phyloP scores from a whole-genome alignment of 1,140 invertebrate species.

The Zaprionus gabonicus region DNA sequence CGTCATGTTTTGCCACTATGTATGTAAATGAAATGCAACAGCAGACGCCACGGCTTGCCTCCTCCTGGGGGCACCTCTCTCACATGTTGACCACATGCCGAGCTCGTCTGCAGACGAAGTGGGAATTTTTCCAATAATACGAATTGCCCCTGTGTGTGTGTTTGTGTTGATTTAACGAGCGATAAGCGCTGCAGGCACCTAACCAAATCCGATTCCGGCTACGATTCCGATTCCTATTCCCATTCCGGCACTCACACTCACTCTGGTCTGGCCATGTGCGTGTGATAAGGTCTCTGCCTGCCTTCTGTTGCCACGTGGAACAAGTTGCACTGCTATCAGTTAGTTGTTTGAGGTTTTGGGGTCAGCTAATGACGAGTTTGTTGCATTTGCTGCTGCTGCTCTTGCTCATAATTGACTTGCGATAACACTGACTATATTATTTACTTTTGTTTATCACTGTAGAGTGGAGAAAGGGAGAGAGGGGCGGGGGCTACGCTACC shows the following conservation, averaged over 20 bases:
- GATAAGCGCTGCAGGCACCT: conserved; percentile 42
- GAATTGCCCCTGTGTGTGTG: conserved; percentile 28
- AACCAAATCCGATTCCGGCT: conserved; percentile 39
- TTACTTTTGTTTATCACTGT: conserved; percentile 56
- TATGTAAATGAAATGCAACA: conserved; percentile 60
- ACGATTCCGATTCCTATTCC: conserved; percentile 20
- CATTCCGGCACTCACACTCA: background rate
- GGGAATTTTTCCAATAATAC: conserved; percentile 53
- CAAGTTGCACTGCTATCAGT: conserved; percentile 46
- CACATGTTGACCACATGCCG: conserved; percentile 73
- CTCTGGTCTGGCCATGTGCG: conserved; percentile 16
- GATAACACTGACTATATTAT: conserved; percentile 46
- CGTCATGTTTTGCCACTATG: conserved; percentile 66
- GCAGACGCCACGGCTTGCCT: background rate
- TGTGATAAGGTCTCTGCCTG: conserved; percentile 30
- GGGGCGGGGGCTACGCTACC: too few species aligned
- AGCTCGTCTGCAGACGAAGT: conserved; percentile 43
- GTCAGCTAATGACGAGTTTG: conserved; percentile 71
- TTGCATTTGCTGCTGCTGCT: conserved; percentile 29
- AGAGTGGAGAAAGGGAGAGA: background rate
- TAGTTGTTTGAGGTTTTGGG: conserved; percentile 65
- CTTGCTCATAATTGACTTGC: conserved; percentile 51
- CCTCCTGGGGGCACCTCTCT: conserved; percentile 6
- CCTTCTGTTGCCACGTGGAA: conserved; percentile 14
- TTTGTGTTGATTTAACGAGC: conserved; percentile 52